These are phyloP conservation scores for Bothrops alternatus DNA, from an alignment of 2,797 vertebrate genomes.

Conservation along the genomic window DNA sequence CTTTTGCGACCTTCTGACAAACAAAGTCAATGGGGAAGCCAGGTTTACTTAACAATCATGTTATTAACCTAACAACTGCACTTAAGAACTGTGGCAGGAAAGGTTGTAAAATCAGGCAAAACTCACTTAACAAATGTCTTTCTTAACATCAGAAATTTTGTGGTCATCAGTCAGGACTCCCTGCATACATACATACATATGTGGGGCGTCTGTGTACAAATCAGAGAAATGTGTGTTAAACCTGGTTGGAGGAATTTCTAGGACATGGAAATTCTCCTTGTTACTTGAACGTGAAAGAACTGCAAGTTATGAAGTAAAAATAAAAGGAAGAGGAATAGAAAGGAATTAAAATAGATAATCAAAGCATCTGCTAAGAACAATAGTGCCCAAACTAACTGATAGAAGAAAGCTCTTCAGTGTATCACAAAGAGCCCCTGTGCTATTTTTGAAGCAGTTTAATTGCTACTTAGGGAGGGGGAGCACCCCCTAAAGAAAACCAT, in stretches of 20 bases:
- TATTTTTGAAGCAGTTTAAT: constrained; percentile 41
- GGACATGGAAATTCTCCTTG: not conserved
- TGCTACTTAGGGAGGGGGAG: not conserved
- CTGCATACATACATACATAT: not conserved
- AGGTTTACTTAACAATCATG: not conserved
- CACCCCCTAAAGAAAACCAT: not conserved
- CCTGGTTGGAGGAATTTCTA: not conserved
- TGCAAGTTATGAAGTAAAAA: not conserved
- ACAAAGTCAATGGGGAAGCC: not conserved
- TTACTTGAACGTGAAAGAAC: not conserved
- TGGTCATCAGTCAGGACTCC: not conserved
- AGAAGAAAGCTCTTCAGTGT: not conserved
- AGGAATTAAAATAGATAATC: constrained; percentile 13
- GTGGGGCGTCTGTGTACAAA: not conserved
- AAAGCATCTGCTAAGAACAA: constrained; percentile 2
- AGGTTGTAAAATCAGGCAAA: too few relatives aligned
- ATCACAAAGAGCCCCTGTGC: constrained; percentile 6
- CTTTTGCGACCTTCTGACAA: not conserved
- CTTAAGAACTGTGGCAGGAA: too few relatives aligned
- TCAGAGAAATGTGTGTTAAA: not conserved
- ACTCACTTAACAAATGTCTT: not conserved
- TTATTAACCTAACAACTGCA: not conserved
- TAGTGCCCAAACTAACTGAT: constrained; percentile 22
- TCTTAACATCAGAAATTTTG: not conserved
- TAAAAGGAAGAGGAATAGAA: not conserved